Base-by-base conservation (phyloP, 2,888 invertebrate species). In the Diplolepis rosae region DNA sequence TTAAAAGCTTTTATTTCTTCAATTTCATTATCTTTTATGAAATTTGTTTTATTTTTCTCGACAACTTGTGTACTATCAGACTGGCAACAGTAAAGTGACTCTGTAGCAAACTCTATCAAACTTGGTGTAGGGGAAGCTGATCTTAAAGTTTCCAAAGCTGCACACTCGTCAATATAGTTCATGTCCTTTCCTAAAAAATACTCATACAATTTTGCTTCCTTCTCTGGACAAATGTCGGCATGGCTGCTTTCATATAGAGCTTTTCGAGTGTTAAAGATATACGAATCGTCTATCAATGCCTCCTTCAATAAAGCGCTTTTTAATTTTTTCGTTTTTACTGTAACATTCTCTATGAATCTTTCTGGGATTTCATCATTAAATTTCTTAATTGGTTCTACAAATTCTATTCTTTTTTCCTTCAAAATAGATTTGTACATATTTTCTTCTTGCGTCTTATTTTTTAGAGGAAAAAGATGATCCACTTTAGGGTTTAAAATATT, bases 111-210 rank as follows among this genome's bases (percentile, higher is more conserved):
- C 73, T 87, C 79, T 9, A 82, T 80, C 18, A 83, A 77, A 76
- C 81, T 88, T 73, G 87, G 84, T 30, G 85, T 81, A 18, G 88
- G 88, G 45, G 90, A 90, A 75, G 88, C 85, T 4, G 87, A 85
- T 69, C 87, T 83, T 24, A 90, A 83, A 7, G 87, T 88, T 70
- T 89, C 85, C 45, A 91, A 79, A 5, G 89, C 89, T 78, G 86
- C 80, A 65, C 83, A 82, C 75, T 90, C 89, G 48, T 90, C 89
- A 27, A 79, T 79, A 69, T 76, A 80, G 7, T 85, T 82, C 88
- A 90, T 89, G 51, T 88, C 84, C 72, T 90, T 89, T 2, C 90
- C 90, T 73, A 80, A 66, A 65, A 83, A 80, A 67, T 83, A 82
- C 70, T 85, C 80, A 24, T 83, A 81, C 3, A 85, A 75, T 35